Percentiles rank a stretch among this genome's conserved stretches.
These are phyloP conservation scores for Seira ritae DNA, from an alignment of 2,888 invertebrate genomes.

Conservation along the genomic window DNA sequence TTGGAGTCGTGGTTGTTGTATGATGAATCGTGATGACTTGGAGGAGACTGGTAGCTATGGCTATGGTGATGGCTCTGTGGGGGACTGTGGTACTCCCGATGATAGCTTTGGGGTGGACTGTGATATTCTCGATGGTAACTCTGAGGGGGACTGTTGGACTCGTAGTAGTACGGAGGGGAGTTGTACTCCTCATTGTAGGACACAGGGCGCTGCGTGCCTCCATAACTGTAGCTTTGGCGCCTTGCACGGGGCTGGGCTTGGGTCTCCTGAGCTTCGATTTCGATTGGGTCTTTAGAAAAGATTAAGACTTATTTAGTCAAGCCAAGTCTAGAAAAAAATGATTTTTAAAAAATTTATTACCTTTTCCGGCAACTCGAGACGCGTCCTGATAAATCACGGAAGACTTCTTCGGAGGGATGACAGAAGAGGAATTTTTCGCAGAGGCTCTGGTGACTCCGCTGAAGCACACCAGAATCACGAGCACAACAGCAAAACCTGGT, in stretches of 20 bases:
- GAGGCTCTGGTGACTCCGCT: too few relatives aligned
- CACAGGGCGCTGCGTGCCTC: conserved; percentile 39
- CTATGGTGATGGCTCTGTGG: conserved; percentile 28
- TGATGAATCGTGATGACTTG: conserved; percentile 32
- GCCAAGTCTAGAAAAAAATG: background rate
- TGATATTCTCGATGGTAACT: conserved; percentile 39
- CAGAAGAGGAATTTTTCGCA: too few relatives aligned
- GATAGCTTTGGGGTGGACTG: conserved; percentile 51
- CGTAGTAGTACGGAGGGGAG: conserved; percentile 23
- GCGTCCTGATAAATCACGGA: too few relatives aligned
- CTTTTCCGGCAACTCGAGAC: background rate
- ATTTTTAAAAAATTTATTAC: background rate
- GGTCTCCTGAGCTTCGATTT: too few relatives aligned
- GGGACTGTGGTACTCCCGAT: conserved; percentile 54
- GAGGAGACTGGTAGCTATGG: conserved; percentile 34
- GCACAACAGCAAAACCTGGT: too few relatives aligned
- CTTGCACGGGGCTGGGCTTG: conserved; percentile 33
- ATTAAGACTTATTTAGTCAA: conserved; percentile 18
- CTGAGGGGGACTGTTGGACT: background rate
- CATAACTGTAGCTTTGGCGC: conserved; percentile 37
- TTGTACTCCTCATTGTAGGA: conserved; percentile 43
- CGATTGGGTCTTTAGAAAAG: too few relatives aligned
- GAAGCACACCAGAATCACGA: too few relatives aligned
- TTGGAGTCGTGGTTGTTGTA: conserved; percentile 55
- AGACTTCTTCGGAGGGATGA: too few relatives aligned